Evolutionary conservation across 1,140 invertebrate species (phyloP), one percentile per base, ranked within the genome.

Genomic region (Leguminivora glycinivorella): DNA sequence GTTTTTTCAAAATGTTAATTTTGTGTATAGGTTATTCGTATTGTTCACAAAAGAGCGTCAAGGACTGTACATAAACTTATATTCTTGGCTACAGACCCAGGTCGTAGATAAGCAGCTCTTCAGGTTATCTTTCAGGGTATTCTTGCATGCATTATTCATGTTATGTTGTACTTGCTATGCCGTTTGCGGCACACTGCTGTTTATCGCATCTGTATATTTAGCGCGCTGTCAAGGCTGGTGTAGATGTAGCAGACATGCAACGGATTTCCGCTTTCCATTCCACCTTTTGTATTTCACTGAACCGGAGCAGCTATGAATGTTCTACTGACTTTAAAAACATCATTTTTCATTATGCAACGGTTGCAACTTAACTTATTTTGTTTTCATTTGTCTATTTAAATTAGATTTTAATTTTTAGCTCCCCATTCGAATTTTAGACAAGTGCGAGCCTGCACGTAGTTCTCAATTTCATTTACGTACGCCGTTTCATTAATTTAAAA

Each of bases 91-190:
- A n/a, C n/a, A n/a, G n/a, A n/a, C n/a, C 3, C 47, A 10, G 19
- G 47, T 4, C 19, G 19, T 6, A 52, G 47, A 52, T 52, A 52
- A 52, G 47, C 19, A 52, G 19, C 47, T 52, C 47, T 52, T 52
- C 47, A 22, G 47, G 47, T 52, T 52, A 52, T 52, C 47, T 52
- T 52, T 52, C 47, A 52, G 47, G 47, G 47, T 22, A 52, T 52
- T 52, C 19, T 19, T 52, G 47, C 47, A 52, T 43, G 40, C 17
- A n/a, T 52, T 52, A 52, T 52, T 52, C 47, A 52, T 22, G 47
- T 7, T 19, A 22, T 52, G 17, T 52, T 22, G 47, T 52, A 52
- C 5, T 10, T 52, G n/a, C 47, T 22, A 22, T 22, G 47, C 47
- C 6, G 47, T 19, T 22, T n/a, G 40, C n/a, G 19, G 19, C 22